phyloP scores from a whole-genome alignment of 2,113 vertebrate genomes.

The Protobothrops mucrosquamatus region DNA sequence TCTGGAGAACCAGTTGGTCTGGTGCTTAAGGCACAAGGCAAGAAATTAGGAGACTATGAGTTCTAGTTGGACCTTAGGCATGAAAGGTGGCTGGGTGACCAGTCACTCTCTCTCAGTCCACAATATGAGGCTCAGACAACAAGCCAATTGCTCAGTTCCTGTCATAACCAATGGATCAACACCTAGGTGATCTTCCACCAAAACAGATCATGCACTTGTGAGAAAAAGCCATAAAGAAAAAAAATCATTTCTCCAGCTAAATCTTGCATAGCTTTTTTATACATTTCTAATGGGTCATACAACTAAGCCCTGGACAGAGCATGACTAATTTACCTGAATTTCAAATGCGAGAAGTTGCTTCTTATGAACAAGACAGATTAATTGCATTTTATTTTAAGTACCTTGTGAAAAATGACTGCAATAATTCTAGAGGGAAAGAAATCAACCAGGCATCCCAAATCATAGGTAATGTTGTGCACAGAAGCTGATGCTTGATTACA shows the following conservation, averaged over 20 bases:
- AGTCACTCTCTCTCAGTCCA: background rate
- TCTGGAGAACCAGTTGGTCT: background rate
- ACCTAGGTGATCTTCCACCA: background rate
- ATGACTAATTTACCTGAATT: conserved; percentile 42
- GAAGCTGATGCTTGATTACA: conserved; percentile 54
- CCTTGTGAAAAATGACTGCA: conserved; percentile 56
- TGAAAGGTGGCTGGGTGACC: background rate
- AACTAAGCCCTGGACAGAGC: conserved; percentile 40
- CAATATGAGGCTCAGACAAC: background rate
- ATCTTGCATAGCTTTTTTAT: conserved; percentile 42
- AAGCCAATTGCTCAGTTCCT: background rate
- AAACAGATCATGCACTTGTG: background rate
- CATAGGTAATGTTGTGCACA: conserved; percentile 57
- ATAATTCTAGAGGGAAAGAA: conserved; percentile 54
- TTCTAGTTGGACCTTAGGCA: background rate
- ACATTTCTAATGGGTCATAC: conserved; percentile 46
- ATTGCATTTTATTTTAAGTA: conserved; percentile 60
- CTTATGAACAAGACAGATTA: conserved; percentile 54
- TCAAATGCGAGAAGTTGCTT: conserved; percentile 43
- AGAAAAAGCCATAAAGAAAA: background rate
- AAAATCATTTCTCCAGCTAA: conserved; percentile 31
- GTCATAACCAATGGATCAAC: background rate
- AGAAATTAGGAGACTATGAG: background rate
- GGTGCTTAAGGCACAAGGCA: background rate
- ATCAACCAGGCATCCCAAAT: conserved; percentile 55